Percentiles rank a stretch among this genome's conserved stretches.
These are phyloP conservation scores for Heliconius himera DNA, from an alignment of 1,140 invertebrate species.

Conservation along the genomic window DNA sequence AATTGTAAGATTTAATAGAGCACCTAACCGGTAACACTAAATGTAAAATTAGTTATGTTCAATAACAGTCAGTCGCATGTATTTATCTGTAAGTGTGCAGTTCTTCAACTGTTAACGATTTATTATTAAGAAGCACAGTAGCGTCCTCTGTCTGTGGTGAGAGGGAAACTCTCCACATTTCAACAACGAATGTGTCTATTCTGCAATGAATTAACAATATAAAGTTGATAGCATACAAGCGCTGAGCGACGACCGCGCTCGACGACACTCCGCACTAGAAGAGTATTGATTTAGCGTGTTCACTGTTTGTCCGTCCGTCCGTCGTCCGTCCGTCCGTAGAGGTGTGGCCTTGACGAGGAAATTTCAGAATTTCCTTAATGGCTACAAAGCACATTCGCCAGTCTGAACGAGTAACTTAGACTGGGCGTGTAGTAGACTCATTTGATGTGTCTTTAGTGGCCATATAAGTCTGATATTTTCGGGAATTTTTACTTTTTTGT, in stretches of 20 bases:
- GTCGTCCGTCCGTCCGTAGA: too few relatives aligned
- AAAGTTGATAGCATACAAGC: neutral
- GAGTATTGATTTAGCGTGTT: neutral
- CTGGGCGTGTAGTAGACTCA: too few relatives aligned
- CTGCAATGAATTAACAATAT: neutral
- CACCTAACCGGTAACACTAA: too few relatives aligned
- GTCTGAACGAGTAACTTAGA: too few relatives aligned
- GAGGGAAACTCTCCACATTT: neutral
- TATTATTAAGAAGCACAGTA: neutral
- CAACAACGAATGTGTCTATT: neutral
- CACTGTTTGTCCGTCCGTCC: neutral
- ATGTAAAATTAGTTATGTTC: too few relatives aligned
- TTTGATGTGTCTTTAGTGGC: too few relatives aligned
- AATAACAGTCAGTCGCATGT: neutral
- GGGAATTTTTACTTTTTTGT: too few relatives aligned
- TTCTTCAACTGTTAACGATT: neutral
- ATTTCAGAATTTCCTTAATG: too few relatives aligned
- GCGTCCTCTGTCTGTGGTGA: neutral
- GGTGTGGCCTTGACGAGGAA: too few relatives aligned
- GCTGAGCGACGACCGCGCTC: neutral
- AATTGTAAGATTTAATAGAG: too few relatives aligned
- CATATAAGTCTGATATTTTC: too few relatives aligned
- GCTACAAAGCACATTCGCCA: too few relatives aligned
- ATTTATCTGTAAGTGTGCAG: neutral
- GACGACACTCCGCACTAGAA: neutral